These are phyloP conservation scores for Nomada ruficornis DNA, from an alignment of 2,888 invertebrate species.

Conservation along the genomic window DNA sequence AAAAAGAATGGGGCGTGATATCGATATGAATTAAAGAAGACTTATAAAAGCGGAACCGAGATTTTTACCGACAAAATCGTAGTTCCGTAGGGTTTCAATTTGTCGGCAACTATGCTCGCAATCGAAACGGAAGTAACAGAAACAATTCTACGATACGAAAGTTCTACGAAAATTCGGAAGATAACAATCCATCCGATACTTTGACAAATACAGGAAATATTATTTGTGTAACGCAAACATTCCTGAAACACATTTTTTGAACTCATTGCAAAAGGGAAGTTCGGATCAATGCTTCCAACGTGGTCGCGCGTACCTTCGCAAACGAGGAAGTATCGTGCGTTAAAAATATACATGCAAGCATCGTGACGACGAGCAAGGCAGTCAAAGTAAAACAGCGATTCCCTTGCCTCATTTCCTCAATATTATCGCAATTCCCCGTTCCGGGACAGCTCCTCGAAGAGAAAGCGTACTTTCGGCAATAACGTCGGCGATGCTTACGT, in stretches of 20 bases:
- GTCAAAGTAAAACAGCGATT: slow-evolving; percentile 39
- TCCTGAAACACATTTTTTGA: not conserved
- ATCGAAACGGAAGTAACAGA: not conserved
- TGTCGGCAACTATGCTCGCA: not conserved
- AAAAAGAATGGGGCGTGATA: not conserved
- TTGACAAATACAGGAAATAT: not conserved
- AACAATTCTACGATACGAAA: not conserved
- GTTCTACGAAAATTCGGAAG: not conserved
- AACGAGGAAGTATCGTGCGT: slow-evolving; percentile 11
- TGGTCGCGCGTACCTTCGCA: not conserved
- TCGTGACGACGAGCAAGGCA: not conserved
- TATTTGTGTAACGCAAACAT: too few species aligned
- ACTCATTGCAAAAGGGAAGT: not conserved
- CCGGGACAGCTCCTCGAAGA: slow-evolving; percentile 15
- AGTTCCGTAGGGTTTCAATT: not conserved
- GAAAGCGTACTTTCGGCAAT: slow-evolving; percentile 42
- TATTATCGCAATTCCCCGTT: slow-evolving; percentile 34
- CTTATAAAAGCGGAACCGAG: slow-evolving; percentile 11
- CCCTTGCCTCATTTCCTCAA: slow-evolving; percentile 14
- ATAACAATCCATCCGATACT: not conserved
- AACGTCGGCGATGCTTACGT: slow-evolving; percentile 49
- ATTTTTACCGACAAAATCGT: not conserved
- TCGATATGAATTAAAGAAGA: slow-evolving; percentile 7
- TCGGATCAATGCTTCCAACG: not conserved
- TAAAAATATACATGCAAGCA: slow-evolving; percentile 24